These are phyloP conservation scores for Anthoptus insignis DNA, from an alignment of 2,888 invertebrate species.

Conservation along the genomic window DNA sequence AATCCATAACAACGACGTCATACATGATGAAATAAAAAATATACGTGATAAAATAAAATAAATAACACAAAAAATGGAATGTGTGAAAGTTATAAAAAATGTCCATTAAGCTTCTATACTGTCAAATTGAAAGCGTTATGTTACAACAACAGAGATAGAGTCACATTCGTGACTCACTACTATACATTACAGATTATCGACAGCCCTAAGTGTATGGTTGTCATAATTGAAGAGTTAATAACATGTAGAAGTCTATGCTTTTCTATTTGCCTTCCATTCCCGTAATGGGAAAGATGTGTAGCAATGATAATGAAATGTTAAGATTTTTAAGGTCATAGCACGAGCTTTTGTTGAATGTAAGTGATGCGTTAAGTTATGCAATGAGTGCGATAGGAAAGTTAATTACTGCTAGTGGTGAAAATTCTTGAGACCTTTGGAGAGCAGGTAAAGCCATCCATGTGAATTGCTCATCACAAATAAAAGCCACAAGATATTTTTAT, in stretches of 20 bases:
- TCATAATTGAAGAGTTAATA: background rate
- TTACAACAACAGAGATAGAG: constrained; percentile 2
- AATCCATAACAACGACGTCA: background rate
- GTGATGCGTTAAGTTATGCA: too few species aligned
- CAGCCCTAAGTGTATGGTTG: constrained; percentile 12
- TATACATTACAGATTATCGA: constrained; percentile 25
- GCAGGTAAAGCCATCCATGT: too few species aligned
- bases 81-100: background rate
- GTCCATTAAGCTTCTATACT: background rate
- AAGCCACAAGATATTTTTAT: too few species aligned
- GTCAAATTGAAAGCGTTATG: background rate
- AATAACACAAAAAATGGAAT: background rate
- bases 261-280: too few species aligned
- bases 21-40: background rate
- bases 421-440: too few species aligned
- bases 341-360: too few species aligned
- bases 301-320: too few species aligned
- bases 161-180: constrained; percentile 26
- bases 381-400: too few species aligned
- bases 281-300: background rate
- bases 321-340: too few species aligned
- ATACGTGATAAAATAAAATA: background rate
- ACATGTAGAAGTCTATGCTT: constrained; percentile 7
- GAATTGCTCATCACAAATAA: too few species aligned
- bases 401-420: too few species aligned